Base-by-base conservation (phyloP, 1,140 invertebrate genomes). In the Plectrocnemia conspersa region DNA sequence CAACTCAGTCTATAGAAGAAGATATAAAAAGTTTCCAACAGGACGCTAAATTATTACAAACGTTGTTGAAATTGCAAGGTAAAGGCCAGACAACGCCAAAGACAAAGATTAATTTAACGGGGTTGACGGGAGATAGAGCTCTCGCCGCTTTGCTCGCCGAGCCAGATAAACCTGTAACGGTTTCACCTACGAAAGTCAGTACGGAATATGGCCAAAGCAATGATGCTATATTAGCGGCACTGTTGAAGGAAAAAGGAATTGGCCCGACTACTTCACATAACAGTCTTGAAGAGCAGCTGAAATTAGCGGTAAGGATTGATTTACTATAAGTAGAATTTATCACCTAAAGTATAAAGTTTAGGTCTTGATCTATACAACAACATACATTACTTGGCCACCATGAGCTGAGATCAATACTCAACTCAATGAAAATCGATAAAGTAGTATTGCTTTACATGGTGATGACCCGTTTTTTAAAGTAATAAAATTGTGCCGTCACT, bases 231-330 rank as follows among this genome's bases (percentile, higher is more conserved):
- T 68, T 85, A n/a, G 82, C 82, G 5, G 77, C 81, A 2, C 63
- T 84, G 48, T 66, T 85, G 27, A 84, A 84, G 66, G 77, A 82
- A 63, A 78, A 82, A 65, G 82, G 82, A 13, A 82, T 85, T 61
- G 81, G 79, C 59, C 82, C 83, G 1, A 73, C 77, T 3, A 83
- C 80, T 32, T 81, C 82, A 56, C 76, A 77, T 69, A 70, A 68
- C 60, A 70, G 67, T 61, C 66, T 75, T 65, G 62, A 79, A 68
- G 74, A 81, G 58, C 78, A 81, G 71, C 67, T 83, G 41, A 74
- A 75, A 65, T 68, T 76, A 50, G 74, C 76, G 60, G 82, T 83
- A 70, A 78, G 77, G 5, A 45, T 47, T 29, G 13, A 47, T 47
- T 47, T 16, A 22, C 2, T 4, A 22, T 48, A 21, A 47, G 15